Evolutionary conservation across 2,797 vertebrate genomes (phyloP).

Genomic region (Dryobates pubescens): DNA sequence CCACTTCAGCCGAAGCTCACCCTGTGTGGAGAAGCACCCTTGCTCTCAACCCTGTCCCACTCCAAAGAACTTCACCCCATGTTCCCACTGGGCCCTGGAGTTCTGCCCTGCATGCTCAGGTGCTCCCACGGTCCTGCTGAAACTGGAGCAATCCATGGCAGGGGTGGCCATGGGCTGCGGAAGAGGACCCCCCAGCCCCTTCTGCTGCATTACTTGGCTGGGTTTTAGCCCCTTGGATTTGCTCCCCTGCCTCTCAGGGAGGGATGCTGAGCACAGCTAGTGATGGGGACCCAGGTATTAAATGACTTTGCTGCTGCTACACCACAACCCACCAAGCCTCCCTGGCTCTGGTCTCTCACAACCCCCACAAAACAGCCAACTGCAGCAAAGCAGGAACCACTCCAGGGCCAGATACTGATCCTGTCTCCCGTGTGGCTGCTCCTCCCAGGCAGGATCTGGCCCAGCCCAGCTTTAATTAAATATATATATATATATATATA

Average conservation of each 20-base stretch:
- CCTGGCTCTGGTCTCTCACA: not conserved
- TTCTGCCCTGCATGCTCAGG: too few relatives aligned
- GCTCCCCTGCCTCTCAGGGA: not conserved
- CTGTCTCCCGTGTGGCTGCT: not conserved
- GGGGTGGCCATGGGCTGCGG: accelerated
- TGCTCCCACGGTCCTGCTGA: not conserved
- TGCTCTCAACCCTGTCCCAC: too few relatives aligned
- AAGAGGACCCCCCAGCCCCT: not conserved
- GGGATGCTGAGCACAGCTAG: too few relatives aligned
- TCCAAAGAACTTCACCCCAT: not conserved
- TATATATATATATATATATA: not conserved
- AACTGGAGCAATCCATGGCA: accelerated
- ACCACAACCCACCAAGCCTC: not conserved
- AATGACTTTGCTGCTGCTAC: not conserved
- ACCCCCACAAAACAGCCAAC: not conserved
- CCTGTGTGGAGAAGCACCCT: not conserved
- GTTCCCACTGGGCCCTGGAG: too few relatives aligned
- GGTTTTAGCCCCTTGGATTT: not conserved
- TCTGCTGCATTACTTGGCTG: not conserved
- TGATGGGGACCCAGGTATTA: not conserved
- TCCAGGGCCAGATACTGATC: not conserved
- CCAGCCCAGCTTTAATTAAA: constrained; percentile 16
- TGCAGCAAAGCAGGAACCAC: not conserved
- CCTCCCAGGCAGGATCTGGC: not conserved
- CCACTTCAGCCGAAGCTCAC: too few relatives aligned